Base-by-base conservation (phyloP, 2,797 vertebrate genomes). In the Buceros bicornis region DNA sequence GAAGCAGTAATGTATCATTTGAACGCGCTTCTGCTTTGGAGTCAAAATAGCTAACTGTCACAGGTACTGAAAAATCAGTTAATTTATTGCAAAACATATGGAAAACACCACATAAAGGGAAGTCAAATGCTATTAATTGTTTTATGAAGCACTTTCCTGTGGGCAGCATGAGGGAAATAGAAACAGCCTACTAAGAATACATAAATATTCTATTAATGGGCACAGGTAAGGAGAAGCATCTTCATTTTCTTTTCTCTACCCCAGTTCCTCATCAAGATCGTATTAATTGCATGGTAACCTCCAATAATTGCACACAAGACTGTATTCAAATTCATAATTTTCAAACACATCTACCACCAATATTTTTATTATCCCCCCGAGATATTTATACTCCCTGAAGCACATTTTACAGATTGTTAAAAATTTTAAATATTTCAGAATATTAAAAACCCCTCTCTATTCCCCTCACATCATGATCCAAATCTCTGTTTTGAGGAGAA, bases 401-500 rank as follows among this genome's bases (percentile, higher is more conserved):
- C 16, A 66, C 5, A 48, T 64, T 82, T 89, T 62, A 66, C 61
- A 78, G 57, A 70, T 56, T 64, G 24, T 61, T 83, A 90, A 8
- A 60, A 69, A 64, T 54, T 50, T 65, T 15, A 82, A 93, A 42
- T 78, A 72, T 40, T 78, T 78, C 65, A 47, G 61, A 86, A 67
- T 88, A 81, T 54, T 83, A 50, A 85, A 85, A 89, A 25, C 16
- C 61, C 56, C 20, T 82, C 79, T 60, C 26, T 77, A 58, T 62
- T 91, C 50, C 57, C 31, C 61, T 83, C 45, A 67, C 31, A 65
- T 22, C 51, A 14, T 29, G 26, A 70, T 60, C 19, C 16, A 64
- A 70, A 89, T 56, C 74, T 83, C 47, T 73, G 24, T 77, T 94
- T 77, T 67, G 72, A 93, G 54, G 48, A 94, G 74, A 85, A 87